Evolutionary conservation across 2,113 vertebrate genomes (phyloP).

Genomic region (Plestiodon gilberti): DNA sequence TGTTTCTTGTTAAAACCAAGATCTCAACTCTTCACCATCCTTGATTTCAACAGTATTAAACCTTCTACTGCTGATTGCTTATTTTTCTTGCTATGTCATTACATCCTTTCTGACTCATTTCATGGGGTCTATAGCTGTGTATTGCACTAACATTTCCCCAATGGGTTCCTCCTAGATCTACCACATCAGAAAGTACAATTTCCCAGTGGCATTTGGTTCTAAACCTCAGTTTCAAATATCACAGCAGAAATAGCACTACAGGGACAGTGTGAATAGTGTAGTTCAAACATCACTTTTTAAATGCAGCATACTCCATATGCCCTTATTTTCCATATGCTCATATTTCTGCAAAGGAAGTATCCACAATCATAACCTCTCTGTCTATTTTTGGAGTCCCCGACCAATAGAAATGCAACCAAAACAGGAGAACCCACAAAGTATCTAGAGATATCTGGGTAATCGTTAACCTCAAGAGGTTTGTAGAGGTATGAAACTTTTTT

Average conservation of each 20-base stretch:
- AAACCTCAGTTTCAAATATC: neutral
- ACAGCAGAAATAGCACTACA: neutral
- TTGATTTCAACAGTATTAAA: neutral
- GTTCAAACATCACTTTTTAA: neutral
- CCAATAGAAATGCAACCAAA: no score
- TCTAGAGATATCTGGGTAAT: no score
- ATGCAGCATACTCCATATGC: neutral
- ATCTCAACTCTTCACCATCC: no score
- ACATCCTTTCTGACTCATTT: neutral
- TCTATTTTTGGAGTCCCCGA: no score
- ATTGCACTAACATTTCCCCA: neutral
- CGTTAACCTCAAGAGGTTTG: no score
- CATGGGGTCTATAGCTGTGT: neutral
- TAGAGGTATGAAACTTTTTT: no score
- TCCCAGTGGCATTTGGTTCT: neutral
- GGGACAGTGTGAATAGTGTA: neutral
- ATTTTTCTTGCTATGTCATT: neutral
- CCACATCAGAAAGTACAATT: neutral
- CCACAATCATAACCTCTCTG: neutral
- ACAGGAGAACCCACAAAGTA: no score
- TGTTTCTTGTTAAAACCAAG: no score
- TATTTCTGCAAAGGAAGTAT: neutral
- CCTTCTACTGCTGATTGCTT: neutral
- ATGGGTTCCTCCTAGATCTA: neutral
- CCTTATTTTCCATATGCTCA: neutral